These are phyloP conservation scores for Coenobita brevimanus DNA, from an alignment of 1,140 invertebrate species.

Conservation along the genomic window DNA sequence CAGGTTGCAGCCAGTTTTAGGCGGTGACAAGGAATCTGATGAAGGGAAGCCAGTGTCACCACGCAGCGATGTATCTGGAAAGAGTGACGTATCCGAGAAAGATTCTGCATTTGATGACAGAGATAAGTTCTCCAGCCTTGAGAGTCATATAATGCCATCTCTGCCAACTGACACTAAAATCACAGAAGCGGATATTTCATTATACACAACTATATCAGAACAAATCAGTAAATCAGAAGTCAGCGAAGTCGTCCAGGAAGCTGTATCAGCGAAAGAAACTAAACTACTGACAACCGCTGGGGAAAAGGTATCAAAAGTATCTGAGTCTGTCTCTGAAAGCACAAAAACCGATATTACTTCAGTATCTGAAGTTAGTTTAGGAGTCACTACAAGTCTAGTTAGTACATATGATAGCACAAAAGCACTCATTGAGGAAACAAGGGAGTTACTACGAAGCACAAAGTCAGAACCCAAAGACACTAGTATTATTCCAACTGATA, in stretches of 20 bases:
- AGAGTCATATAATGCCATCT: slow-evolving; percentile 52
- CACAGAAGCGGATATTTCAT: slow-evolving; percentile 16
- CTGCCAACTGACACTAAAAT: slow-evolving; percentile 41
- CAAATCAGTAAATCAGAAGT: background rate
- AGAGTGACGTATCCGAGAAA: slow-evolving; percentile 62
- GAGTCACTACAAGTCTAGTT: slow-evolving; percentile 27
- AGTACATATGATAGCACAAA: slow-evolving; percentile 60
- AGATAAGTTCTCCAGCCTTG: slow-evolving; percentile 67
- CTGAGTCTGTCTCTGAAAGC: slow-evolving; percentile 50
- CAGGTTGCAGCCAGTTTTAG: slow-evolving; percentile 54
- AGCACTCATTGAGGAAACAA: slow-evolving; percentile 42
- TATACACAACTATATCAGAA: slow-evolving; percentile 41
- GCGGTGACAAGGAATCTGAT: slow-evolving; percentile 58
- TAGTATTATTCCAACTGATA: slow-evolving; percentile 6
- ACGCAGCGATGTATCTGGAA: slow-evolving; percentile 51
- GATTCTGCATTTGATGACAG: slow-evolving; percentile 69
- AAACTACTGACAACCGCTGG: background rate
- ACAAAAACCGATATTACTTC: slow-evolving; percentile 54
- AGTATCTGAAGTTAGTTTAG: slow-evolving; percentile 6
- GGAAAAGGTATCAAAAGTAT: background rate
- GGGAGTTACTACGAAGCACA: slow-evolving; percentile 45
- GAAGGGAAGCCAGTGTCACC: slow-evolving; percentile 59
- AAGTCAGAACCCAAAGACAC: slow-evolving; percentile 34
- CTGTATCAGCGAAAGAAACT: slow-evolving; percentile 3
- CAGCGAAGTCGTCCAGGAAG: slow-evolving; percentile 19